Evolutionary conservation across 2,113 vertebrate species (phyloP), one percentile per base, ranked within the genome.

Genomic region (Origma solitaria): DNA sequence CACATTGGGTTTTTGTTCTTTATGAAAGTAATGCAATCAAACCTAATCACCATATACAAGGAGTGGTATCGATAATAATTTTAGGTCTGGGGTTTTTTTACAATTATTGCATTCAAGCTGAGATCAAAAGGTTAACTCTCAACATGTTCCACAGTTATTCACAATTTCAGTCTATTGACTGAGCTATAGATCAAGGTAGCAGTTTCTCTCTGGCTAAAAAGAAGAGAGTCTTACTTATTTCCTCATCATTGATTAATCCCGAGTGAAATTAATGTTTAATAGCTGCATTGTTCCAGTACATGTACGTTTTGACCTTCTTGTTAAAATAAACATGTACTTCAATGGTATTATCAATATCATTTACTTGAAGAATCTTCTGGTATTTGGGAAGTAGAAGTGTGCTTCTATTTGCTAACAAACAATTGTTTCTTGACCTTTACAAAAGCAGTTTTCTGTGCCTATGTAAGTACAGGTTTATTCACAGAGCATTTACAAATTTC

Each of bases 81-180:
- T 86, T 89, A 88, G 20, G 42, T 88, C 65, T 94, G 68, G 49
- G 12, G 1, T 1, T 45, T 92, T 91, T 96, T 95, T 93, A 77
- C 83, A 92, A 76, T 65, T 85, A 87, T 47, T 96, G 22, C 33
- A 94, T 58, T 95, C 38, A 82, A 96, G 82, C 73, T 89, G 56
- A 95, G 65, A 95, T 91, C 38, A 50, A 91, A 84, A 76, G 64
- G 58, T 85, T 92, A 86, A 88, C 82, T 97, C 90, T 88, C 75
- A 93, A 57, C 40, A 35, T 3, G 1, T 85, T 91, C 37, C 80
- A 68, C 21, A 83, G 72, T 91, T 88, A 73, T 82, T 96, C 87
- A 96, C 49, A 96, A 97, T 96, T 97, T 96, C 51, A 94, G 44
- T 45, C 49, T 96, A 96, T 80, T 94, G 91, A 94, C 91, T 94